These are phyloP conservation scores for Chrysochloris asiatica DNA, from an alignment of 2,113 vertebrate genomes.

Conservation along the genomic window DNA sequence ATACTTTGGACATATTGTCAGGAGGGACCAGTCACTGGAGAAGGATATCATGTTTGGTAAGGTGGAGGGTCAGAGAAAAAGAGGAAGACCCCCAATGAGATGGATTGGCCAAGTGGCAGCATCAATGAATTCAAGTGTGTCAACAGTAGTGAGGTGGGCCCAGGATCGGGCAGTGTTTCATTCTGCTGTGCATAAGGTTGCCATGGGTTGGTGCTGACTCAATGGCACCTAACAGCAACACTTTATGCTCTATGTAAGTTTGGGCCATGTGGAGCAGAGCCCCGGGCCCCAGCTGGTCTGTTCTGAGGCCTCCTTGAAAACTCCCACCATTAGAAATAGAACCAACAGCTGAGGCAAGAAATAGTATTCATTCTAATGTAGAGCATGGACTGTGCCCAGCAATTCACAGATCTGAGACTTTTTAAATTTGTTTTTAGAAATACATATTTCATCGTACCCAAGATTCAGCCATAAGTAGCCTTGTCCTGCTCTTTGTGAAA, in stretches of 20 bases:
- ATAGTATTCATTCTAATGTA: constrained; percentile 56
- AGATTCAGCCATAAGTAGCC: not conserved
- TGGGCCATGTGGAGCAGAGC: not conserved
- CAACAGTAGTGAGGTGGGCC: too few species aligned
- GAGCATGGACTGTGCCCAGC: constrained; percentile 38
- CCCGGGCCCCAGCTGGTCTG: not conserved
- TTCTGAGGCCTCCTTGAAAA: not conserved
- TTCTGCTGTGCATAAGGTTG: too few species aligned
- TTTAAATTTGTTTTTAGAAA: constrained; percentile 67
- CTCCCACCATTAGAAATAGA: not conserved
- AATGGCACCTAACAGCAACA: too few species aligned
- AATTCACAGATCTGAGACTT: constrained; percentile 63
- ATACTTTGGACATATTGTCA: too few species aligned
- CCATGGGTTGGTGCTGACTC: too few species aligned
- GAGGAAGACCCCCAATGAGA: too few species aligned
- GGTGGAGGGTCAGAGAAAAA: too few species aligned
- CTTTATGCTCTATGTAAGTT: not conserved
- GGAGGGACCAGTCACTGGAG: too few species aligned
- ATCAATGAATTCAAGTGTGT: too few species aligned
- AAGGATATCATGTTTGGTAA: too few species aligned
- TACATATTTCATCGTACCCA: constrained; percentile 52
- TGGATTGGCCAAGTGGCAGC: too few species aligned
- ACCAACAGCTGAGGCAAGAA: constrained; percentile 1
- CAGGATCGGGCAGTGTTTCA: too few species aligned
- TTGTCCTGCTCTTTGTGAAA: constrained; percentile 36